Base-by-base conservation (phyloP, 2,797 vertebrate species). In the Odontamblyopus lacepedii region DNA sequence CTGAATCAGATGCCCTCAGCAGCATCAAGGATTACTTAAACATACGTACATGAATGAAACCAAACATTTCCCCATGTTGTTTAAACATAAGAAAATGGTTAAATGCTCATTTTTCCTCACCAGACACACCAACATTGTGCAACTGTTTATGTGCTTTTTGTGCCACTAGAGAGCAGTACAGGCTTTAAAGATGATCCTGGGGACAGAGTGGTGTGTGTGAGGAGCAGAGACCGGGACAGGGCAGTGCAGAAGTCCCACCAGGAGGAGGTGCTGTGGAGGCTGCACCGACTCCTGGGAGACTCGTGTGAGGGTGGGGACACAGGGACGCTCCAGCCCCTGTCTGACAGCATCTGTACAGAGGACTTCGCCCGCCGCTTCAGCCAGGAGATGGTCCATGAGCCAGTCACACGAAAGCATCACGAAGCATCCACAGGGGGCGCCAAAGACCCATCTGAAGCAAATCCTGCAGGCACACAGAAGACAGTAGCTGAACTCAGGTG, bases 291-390 rank as follows among this genome's bases (percentile, higher is more conserved):
- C 70, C 92, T 89, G 1, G 70, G 89, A 32, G 78, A 87, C 16
- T 16, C 72, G 57, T 78, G 77, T 50, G 75, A 79, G 0, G 26
- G 77, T 0, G 69, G 74, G 32, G 11, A 18, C 5, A 50, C 89
- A 32, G 48, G 27, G 8, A 90, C 66, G 0, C 90, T 59, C 0
- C 69, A 38, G 0, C 75, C 77, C 73, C 89, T 88, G 0, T 83
- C 89, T 32, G 94, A 94, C 70, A 95, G 94, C 65, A 60, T 95
- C 79, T 88, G 93, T 85, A 96, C 95, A 0, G 95, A 96, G 74
- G 95, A 96, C 81, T 94, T 95, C 2, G 86, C 84, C 32, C 61
- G 78, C 16, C 74, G 83, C 50, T 96, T 95, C 81, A 74, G 60
- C 41, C 91, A 94, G n/a, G 88, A 88, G 65, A 92, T 93, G 91